Evolutionary conservation across 2,113 vertebrate species (phyloP), one percentile per base, ranked within the genome.

Genomic region (Colinus virginianus): DNA sequence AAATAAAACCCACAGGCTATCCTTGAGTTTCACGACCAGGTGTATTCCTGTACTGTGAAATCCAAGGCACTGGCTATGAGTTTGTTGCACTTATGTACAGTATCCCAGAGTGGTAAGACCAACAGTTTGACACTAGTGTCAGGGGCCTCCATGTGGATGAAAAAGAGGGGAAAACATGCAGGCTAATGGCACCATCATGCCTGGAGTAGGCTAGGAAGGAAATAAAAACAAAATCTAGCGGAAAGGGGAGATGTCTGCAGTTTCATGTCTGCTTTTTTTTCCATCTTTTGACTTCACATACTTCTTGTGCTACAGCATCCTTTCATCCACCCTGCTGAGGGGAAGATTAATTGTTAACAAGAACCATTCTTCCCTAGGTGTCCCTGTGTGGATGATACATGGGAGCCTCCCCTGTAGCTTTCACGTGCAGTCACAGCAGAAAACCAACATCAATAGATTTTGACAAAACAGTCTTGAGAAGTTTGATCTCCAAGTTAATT

Each of bases 351-450:
- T 19, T 48, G 28, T 34, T 58, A 67, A 25, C 8, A 49, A 56
- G 46, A 78, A 23, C 49, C 2, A 1, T 51, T 59, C 69, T 78
- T 72, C 46, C 22, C 87, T 3, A 0, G 0, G 0, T 19, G 6
- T 28, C 6, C 62, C 66, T 75, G 10, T 66, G 28, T 32, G 28
- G 49, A 66, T 70, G 51, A 34, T 7, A 36, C 18, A 75, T 67
- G 55, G 51, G 25, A 20, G 71, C 5, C 22, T 82, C 14, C 14
- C 7, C 43, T 51, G 38, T 28, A 55, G 42, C 34, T 78, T 84
- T 78, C 61, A 59, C 30, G 61, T 1, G 0, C 17, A 46, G 11
- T 18, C 78, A 68, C 10, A 36, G 40, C 23, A 95, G 34, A 82
- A 84, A 84, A 49, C 34, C 46, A 23, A 6, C 4, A 2, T 84